These are phyloP conservation scores for Tipula confusa DNA, from an alignment of 2,888 invertebrate genomes.

Conservation along the genomic window DNA sequence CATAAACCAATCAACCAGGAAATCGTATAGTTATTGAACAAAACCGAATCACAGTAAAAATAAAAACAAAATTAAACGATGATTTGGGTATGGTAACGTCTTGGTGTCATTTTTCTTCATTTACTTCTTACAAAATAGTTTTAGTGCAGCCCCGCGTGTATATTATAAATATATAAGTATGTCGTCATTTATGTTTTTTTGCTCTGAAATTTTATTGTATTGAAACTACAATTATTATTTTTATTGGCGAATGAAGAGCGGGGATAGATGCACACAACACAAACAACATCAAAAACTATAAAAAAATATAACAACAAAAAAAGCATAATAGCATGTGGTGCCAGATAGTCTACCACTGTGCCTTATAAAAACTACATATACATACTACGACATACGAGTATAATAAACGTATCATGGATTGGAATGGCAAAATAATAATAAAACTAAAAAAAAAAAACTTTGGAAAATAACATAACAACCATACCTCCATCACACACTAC, in stretches of 20 bases:
- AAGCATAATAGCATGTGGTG: background rate
- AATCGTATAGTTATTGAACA: background rate
- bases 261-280: background rate
- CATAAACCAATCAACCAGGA: background rate
- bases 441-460: background rate
- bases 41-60: background rate
- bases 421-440: background rate
- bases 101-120: background rate
- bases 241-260: background rate
- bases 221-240: background rate
- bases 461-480: background rate
- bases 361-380: background rate
- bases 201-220: no score
- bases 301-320: background rate
- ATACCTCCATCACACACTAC: background rate
- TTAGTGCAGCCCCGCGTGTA: background rate
- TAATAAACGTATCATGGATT: background rate
- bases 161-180: no score
- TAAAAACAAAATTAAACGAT: background rate
- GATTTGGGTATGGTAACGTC: background rate
- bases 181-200: no score
- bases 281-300: conserved; percentile 10
- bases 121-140: background rate
- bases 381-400: background rate
- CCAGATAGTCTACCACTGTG: background rate